A percentile compares a stretch with the other conserved stretches of the same genome.
Evolutionary conservation across 2,797 vertebrate genomes (phyloP).

Genomic region (Enteromius mattozi): DNA sequence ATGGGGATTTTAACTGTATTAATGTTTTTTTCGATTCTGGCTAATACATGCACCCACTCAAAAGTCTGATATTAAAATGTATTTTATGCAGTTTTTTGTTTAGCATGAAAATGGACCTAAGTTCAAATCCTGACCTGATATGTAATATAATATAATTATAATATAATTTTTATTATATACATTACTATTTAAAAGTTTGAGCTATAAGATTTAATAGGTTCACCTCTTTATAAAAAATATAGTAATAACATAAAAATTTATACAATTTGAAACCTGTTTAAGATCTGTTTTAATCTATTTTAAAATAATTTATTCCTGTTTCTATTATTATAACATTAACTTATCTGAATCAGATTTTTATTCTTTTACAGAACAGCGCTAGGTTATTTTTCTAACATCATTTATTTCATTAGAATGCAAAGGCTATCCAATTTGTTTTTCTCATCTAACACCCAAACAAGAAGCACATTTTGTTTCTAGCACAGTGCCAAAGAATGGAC

Average conservation of each 20-base stretch:
- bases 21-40: not conserved
- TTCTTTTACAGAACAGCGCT: not conserved
- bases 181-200: not conserved
- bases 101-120: not conserved
- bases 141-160: not conserved
- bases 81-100: not conserved
- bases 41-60: not conserved
- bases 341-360: not conserved
- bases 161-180: not conserved
- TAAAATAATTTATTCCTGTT: not conserved
- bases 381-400: not conserved
- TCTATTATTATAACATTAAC: not conserved
- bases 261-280: not conserved
- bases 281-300: not conserved
- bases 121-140: not conserved
- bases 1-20: not conserved
- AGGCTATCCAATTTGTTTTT: not conserved
- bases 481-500: conserved; percentile 24
- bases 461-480: conserved; percentile 19
- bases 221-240: not conserved
- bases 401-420: not conserved
- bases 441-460: conserved; percentile 17
- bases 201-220: not conserved
- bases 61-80: not conserved
- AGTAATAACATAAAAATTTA: not conserved